Evolutionary conservation across 2,113 vertebrate genomes (phyloP).

Genomic region (Zosterops lateralis): DNA sequence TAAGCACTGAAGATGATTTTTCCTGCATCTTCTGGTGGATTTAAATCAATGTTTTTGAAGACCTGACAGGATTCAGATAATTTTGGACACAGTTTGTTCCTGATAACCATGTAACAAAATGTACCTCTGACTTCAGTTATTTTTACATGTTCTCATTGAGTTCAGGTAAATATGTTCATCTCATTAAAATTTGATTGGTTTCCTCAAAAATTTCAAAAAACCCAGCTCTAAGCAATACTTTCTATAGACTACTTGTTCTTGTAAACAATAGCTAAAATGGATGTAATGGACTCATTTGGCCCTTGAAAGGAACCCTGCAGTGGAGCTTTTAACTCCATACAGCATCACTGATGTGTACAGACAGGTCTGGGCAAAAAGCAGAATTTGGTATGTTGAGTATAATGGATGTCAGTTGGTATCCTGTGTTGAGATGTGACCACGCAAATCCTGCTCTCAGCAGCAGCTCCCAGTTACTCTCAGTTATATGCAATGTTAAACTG

Average conservation of each 20-base stretch:
- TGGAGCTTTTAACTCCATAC: neutral
- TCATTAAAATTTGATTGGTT: neutral
- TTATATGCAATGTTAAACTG: neutral
- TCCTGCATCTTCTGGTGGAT: neutral
- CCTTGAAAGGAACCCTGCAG: neutral
- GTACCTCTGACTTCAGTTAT: neutral
- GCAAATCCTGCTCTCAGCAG: neutral
- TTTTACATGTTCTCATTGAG: neutral
- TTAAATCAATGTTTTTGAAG: neutral
- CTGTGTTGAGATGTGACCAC: neutral
- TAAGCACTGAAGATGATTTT: neutral
- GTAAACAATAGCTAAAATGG: neutral
- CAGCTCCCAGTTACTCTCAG: neutral
- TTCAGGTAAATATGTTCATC: neutral
- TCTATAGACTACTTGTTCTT: neutral
- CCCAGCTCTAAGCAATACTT: neutral
- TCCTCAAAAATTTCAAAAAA: neutral
- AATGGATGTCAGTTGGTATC: neutral
- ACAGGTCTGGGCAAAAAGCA: neutral
- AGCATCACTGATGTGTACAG: neutral
- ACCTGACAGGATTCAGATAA: neutral
- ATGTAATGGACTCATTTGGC: neutral
- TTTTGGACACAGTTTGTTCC: neutral
- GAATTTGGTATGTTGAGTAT: neutral
- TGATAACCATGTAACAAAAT: neutral